Evolutionary conservation across 1,140 invertebrate genomes (phyloP).

Genomic region (Euschistus heros): DNA sequence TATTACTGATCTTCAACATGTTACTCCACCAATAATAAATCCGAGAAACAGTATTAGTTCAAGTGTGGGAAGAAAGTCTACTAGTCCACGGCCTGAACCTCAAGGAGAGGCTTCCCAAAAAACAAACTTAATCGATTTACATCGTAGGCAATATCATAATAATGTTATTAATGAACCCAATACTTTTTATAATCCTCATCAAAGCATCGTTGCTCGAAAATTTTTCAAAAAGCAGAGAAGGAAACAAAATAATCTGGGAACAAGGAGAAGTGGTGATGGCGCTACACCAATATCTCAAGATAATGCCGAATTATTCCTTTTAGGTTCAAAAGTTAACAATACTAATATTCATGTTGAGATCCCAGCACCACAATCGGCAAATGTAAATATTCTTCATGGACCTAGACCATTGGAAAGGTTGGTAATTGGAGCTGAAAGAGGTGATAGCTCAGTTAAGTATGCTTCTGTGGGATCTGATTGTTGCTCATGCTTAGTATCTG

Average conservation of each 20-base stretch:
- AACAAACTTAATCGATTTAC: conserved; percentile 53
- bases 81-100: conserved; percentile 34
- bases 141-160: conserved; percentile 57
- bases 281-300: conserved; percentile 44
- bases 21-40: conserved; percentile 24
- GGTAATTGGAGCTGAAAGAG: conserved; percentile 29
- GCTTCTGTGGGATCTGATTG: conserved; percentile 25
- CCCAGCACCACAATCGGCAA: conserved; percentile 14
- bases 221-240: conserved; percentile 74
- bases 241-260: conserved; percentile 61
- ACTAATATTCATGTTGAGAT: conserved; percentile 60
- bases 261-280: conserved; percentile 49
- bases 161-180: conserved; percentile 62
- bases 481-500: conserved; percentile 24
- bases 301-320: conserved; percentile 40
- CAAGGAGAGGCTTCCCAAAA: conserved; percentile 37
- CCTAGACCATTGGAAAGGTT: conserved; percentile 25
- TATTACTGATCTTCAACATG: conserved; percentile 25
- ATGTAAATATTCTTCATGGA: conserved; percentile 21
- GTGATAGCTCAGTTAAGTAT: conserved; percentile 27
- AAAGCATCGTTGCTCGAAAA: conserved; percentile 81
- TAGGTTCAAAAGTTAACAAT: conserved; percentile 55
- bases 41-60: conserved; percentile 26
- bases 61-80: conserved; percentile 37
- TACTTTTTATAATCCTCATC: conserved; percentile 85